Percentiles rank a stretch among this genome's conserved stretches.
phyloP scores from a whole-genome alignment of 2,113 vertebrate genomes.

The Misgurnus mizolepis region DNA sequence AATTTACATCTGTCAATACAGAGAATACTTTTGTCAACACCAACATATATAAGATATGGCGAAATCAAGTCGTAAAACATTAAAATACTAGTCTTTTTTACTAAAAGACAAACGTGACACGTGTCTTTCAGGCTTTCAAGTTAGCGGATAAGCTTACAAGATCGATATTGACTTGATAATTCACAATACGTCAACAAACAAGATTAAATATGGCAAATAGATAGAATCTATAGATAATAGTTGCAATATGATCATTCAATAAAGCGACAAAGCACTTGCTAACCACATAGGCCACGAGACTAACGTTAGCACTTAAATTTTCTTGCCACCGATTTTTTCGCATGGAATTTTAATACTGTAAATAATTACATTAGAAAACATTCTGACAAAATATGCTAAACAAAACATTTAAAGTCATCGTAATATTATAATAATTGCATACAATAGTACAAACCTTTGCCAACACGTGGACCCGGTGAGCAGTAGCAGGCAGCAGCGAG shows the following conservation, averaged over 20 bases:
- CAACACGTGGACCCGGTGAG: constrained; percentile 8
- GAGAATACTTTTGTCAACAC: not conserved
- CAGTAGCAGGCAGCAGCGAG: no score
- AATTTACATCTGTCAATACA: constrained; percentile 4
- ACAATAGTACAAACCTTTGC: not conserved
- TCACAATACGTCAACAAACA: not conserved
- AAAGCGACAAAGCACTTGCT: not conserved
- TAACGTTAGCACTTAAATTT: not conserved
- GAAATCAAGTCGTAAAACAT: not conserved
- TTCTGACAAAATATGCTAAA: not conserved
- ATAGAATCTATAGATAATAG: no score
- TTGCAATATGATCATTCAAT: no score
- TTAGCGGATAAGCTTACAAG: not conserved
- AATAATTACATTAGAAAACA: not conserved
- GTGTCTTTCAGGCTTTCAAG: not conserved
- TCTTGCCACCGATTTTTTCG: not conserved
- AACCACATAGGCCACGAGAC: not conserved
- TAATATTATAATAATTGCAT: not conserved
- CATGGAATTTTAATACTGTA: not conserved
- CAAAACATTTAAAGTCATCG: not conserved
- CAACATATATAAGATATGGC: not conserved
- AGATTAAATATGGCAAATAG: no score
- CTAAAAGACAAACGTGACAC: not conserved
- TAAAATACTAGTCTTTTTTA: not conserved
- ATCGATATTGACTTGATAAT: not conserved